These are phyloP conservation scores for Campylomormyrus tamandua DNA, from an alignment of 2,113 vertebrate genomes.

Conservation along the genomic window DNA sequence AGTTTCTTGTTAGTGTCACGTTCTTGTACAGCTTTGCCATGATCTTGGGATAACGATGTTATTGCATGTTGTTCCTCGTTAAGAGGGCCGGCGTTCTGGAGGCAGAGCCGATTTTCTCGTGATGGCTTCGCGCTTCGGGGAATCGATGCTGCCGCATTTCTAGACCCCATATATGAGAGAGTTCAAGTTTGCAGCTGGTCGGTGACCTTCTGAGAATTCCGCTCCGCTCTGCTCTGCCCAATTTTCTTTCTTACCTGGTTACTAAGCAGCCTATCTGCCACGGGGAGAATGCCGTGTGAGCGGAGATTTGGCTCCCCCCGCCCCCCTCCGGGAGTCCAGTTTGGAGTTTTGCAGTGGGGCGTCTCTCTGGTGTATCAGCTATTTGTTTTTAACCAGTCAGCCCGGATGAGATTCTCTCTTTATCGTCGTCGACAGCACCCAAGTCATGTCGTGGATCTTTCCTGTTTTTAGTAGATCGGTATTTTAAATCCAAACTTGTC, in stretches of 20 bases:
- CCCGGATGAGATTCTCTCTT: neutral
- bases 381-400: neutral
- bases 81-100: neutral
- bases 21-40: neutral
- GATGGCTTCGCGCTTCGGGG: neutral
- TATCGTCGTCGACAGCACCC: neutral
- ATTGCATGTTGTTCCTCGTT: neutral
- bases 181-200: neutral
- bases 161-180: neutral
- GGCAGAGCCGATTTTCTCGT: neutral
- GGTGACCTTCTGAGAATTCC: neutral
- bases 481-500: neutral
- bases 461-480: neutral
- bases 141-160: neutral
- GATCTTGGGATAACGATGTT: neutral
- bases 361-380: neutral
- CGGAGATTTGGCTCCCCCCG: neutral
- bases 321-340: neutral
- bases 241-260: slow-evolving; percentile 5
- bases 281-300: neutral
- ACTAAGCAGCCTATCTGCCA: neutral
- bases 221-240: neutral
- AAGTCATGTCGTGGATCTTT: neutral
- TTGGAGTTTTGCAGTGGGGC: neutral
- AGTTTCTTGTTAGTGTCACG: neutral